Evolutionary conservation across 2,113 vertebrate species (phyloP).

Genomic region (Scytalopus superciliaris): DNA sequence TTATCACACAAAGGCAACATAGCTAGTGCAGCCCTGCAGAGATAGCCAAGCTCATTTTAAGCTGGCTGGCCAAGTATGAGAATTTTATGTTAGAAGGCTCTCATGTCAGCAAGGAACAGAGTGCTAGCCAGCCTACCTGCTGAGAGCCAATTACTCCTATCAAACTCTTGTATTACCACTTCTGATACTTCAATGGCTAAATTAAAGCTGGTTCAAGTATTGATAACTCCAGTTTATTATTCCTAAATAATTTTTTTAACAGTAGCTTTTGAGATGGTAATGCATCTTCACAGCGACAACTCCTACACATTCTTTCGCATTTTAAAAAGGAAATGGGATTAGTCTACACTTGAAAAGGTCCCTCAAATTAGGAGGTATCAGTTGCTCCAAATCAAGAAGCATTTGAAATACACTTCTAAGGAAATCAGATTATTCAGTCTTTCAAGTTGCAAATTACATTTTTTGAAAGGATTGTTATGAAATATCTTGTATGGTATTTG

Average conservation of each 20-base stretch:
- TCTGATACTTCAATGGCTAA: neutral
- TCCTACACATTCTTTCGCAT: neutral
- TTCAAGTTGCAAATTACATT: neutral
- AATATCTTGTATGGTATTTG: neutral
- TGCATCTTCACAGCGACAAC: neutral
- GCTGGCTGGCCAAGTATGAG: neutral
- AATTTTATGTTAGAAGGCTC: neutral
- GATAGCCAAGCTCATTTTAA: neutral
- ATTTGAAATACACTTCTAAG: neutral
- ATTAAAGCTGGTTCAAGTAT: neutral
- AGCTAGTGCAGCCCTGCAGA: neutral
- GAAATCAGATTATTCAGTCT: slow-evolving; percentile 26
- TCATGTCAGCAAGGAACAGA: neutral
- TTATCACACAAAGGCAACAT: neutral
- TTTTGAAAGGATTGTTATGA: neutral
- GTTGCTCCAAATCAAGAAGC: neutral
- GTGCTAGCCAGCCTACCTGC: neutral
- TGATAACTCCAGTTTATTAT: neutral
- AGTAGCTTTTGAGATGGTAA: neutral
- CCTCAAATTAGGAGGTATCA: neutral
- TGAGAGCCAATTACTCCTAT: neutral
- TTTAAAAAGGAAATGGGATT: neutral
- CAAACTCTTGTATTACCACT: neutral
- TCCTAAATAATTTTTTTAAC: neutral
- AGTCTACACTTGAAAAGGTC: neutral